Evolutionary conservation across 2,797 vertebrate genomes (phyloP).

Genomic region (Natrix natrix): DNA sequence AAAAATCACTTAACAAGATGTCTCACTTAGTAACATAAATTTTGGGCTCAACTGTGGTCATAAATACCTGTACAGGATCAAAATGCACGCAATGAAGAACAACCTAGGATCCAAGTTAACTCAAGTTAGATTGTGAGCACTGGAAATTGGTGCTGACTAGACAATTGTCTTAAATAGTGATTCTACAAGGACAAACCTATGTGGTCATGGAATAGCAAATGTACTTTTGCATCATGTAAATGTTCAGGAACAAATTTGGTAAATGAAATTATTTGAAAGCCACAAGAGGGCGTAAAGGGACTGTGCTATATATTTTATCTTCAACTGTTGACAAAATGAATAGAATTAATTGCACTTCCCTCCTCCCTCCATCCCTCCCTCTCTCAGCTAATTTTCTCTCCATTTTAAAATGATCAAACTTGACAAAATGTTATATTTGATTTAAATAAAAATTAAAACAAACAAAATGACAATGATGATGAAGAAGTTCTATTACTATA

Average conservation of each 20-base stretch:
- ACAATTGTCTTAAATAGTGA: not conserved
- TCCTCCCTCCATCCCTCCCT: too few relatives aligned
- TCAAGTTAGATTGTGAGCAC: not conserved
- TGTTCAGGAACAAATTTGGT: not conserved
- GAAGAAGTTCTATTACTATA: not conserved
- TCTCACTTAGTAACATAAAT: too few relatives aligned
- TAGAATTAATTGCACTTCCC: not conserved
- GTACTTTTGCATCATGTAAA: not conserved
- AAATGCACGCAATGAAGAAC: not conserved
- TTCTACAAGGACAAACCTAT: not conserved
- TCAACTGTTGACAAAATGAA: not conserved
- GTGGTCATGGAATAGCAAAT: not conserved
- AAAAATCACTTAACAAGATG: too few relatives aligned
- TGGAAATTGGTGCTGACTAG: not conserved
- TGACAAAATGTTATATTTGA: not conserved
- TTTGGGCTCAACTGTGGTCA: too few relatives aligned
- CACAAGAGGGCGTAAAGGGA: constrained; percentile 57
- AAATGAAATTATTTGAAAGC: not conserved
- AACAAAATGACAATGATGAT: not conserved
- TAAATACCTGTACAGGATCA: not conserved
- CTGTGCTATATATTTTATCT: not conserved
- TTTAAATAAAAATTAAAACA: not conserved
- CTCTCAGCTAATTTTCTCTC: not conserved
- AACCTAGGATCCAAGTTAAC: not conserved
- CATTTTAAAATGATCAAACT: not conserved